A percentile compares a stretch with the other conserved stretches of the same genome.
Evolutionary conservation across 2,113 vertebrate genomes (phyloP).

Genomic region (Alethe castanea): DNA sequence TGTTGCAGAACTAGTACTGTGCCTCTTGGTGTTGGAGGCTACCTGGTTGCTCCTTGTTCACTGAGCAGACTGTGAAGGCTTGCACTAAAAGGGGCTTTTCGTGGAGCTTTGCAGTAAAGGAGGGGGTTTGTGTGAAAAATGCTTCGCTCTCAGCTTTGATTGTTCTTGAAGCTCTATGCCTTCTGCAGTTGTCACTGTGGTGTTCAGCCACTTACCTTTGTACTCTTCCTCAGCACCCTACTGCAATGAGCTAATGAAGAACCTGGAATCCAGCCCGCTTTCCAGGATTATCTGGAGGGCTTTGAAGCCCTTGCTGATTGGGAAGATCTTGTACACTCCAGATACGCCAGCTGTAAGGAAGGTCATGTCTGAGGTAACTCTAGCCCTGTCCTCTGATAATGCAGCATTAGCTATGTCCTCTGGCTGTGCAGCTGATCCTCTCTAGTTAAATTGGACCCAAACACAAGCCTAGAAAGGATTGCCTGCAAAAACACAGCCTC

Average conservation of each 20-base stretch:
- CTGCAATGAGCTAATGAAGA: constrained; percentile 92
- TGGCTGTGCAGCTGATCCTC: not conserved
- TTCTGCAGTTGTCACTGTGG: not conserved
- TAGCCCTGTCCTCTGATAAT: not conserved
- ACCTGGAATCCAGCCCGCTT: constrained; percentile 90
- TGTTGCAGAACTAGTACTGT: not conserved
- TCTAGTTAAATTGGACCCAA: not conserved
- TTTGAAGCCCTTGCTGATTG: constrained; percentile 91
- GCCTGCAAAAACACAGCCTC: not conserved
- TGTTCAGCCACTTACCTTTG: not conserved
- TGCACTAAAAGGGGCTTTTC: not conserved
- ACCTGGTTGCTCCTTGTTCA: not conserved
- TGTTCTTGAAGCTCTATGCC: not conserved
- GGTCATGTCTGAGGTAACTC: constrained; percentile 89
- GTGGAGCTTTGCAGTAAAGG: not conserved
- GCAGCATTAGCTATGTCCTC: not conserved
- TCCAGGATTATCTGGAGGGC: constrained; percentile 96
- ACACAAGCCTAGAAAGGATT: not conserved
- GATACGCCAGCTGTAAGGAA: constrained; percentile 84
- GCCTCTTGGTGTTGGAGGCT: not conserved
- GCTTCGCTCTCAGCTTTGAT: not conserved
- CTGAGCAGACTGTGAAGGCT: not conserved
- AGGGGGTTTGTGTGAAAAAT: not conserved
- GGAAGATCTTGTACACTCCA: constrained; percentile 95
- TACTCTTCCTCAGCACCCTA: constrained; percentile 80